A percentile compares a stretch with the other conserved stretches of the same genome.
These are phyloP conservation scores for Notothenia coriiceps DNA, from an alignment of 2,113 vertebrate genomes.

Conservation along the genomic window DNA sequence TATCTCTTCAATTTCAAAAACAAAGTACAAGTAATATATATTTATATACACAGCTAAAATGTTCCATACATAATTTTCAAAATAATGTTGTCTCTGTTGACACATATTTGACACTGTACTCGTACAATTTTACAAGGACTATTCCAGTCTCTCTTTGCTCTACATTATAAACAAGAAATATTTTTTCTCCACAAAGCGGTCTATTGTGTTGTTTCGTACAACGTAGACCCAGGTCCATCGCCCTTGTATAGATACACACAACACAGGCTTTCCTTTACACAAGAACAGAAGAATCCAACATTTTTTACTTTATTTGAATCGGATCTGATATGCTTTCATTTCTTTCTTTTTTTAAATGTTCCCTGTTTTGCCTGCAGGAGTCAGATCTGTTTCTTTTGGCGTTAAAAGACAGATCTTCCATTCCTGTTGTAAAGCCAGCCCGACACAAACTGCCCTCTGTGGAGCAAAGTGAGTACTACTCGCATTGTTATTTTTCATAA, in stretches of 20 bases:
- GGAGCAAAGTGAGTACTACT: slow-evolving; percentile 56
- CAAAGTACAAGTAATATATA: slow-evolving; percentile 80
- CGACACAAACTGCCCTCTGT: slow-evolving; percentile 58
- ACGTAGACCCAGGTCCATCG: slow-evolving; percentile 5
- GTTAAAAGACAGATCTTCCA: slow-evolving; percentile 26
- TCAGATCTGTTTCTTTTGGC: slow-evolving; percentile 38
- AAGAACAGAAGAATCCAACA: slow-evolving; percentile 35
- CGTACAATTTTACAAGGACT: slow-evolving; percentile 79
- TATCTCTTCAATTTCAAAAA: slow-evolving; percentile 81
- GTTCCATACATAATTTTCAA: slow-evolving; percentile 76
- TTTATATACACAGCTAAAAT: slow-evolving; percentile 83
- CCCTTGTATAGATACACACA: slow-evolving; percentile 46
- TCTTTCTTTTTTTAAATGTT: slow-evolving; percentile 12
- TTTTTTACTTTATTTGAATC: slow-evolving; percentile 27
- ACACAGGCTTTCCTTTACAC: slow-evolving; percentile 40
- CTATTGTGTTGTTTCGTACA: slow-evolving; percentile 28
- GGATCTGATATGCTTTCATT: slow-evolving; percentile 51
- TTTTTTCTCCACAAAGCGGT: slow-evolving; percentile 38
- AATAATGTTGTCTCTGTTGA: slow-evolving; percentile 78
- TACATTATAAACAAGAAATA: slow-evolving; percentile 76
- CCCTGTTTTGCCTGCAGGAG: slow-evolving; percentile 49
- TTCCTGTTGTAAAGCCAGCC: slow-evolving; percentile 53
- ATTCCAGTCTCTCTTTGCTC: slow-evolving; percentile 70
- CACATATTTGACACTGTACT: slow-evolving; percentile 79
- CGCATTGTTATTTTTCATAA: slow-evolving; percentile 61